Evolutionary conservation across 2,888 invertebrate species (phyloP), one percentile per base, ranked within the genome.

Genomic region (Lathronympha strigana): DNA sequence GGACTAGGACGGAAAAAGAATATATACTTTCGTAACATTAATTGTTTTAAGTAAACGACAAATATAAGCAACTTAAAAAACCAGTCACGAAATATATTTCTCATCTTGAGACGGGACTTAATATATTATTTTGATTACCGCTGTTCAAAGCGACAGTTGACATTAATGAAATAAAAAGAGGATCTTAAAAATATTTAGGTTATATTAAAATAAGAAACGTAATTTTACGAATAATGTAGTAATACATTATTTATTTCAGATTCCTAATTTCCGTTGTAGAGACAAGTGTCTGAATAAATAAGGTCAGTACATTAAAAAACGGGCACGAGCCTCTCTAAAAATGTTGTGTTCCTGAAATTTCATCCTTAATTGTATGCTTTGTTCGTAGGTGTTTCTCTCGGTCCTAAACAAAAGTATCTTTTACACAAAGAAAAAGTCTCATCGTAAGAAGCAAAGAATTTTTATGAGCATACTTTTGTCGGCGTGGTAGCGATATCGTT

Each of bases 401-500:
- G 67, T 63, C 69, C 67, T 64, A 75, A 78, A 76, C 76, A 78
- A 82, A 81, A 79, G 76, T 77, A 75, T 78, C 53, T 73, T 73
- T 75, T 77, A 68, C 71, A 76, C 71, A 75, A 75, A 77, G 73
- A 74, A 74, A 73, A 73, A 73, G 67, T 72, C 71, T 72, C 68
- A 67, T 60, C 64, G 67, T 68, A 73, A 72, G 72, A 73, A 72
- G 75, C 77, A 77, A 80, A 82, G 76, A 71, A 74, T 72, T 63
- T 76, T 77, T 81, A 82, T 81, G 81, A 75, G 78, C 76, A 72
- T 75, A 76, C 75, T 77, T 78, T 75, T 76, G 80, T 81, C 76
- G 80, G 79, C 76, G 76, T 77, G 71, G 77, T 73, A 73, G 76
- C 76, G 78, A 81, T 82, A 81, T 77, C 77, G 77, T 82, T 84